Percentiles rank a stretch among this genome's conserved stretches.
phyloP scores from a whole-genome alignment of 1,140 invertebrate species.

The Tachypleus tridentatus region DNA sequence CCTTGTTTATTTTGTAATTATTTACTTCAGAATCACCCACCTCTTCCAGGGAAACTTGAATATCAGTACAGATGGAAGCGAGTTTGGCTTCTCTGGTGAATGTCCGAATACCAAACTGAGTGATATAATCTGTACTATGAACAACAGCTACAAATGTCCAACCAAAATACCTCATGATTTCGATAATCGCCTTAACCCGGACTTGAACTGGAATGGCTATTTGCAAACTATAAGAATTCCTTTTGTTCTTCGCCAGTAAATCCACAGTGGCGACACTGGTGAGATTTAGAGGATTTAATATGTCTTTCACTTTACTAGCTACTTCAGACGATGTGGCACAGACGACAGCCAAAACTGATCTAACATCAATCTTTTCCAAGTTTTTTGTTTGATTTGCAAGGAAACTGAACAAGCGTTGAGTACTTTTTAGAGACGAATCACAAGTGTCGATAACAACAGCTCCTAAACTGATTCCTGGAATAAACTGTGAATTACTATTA shows the following conservation, averaged over 20 bases:
- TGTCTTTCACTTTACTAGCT: conserved; percentile 13
- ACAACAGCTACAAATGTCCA: conserved; percentile 35
- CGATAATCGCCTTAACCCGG: conserved; percentile 27
- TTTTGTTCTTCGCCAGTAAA: conserved; percentile 8
- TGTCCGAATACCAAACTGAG: no score
- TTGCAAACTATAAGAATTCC: conserved; percentile 12
- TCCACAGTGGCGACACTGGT: conserved; percentile 23
- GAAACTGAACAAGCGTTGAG: conserved; percentile 12
- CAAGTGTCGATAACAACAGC: conserved; percentile 30
- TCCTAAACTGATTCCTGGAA: conserved; percentile 25
- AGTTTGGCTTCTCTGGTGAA: conserved; percentile 16
- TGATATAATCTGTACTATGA: conserved; percentile 26
- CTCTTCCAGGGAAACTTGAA: not conserved
- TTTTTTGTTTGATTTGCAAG: conserved; percentile 9
- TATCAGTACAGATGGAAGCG: conserved; percentile 24
- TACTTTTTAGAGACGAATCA: conserved; percentile 24
- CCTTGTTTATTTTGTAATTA: no score
- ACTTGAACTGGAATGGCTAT: conserved; percentile 20
- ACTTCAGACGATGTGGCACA: conserved; percentile 11
- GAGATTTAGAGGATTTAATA: conserved; percentile 22
- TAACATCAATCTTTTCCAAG: conserved; percentile 7
- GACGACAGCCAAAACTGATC: conserved; percentile 11
- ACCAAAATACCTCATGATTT: conserved; percentile 30
- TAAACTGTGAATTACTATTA: conserved; percentile 29
- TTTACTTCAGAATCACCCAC: no score